Evolutionary conservation across 35 echinoderm and acorn worm genomes (phyloP).

Genomic region (Stichopus chloronotus): DNA sequence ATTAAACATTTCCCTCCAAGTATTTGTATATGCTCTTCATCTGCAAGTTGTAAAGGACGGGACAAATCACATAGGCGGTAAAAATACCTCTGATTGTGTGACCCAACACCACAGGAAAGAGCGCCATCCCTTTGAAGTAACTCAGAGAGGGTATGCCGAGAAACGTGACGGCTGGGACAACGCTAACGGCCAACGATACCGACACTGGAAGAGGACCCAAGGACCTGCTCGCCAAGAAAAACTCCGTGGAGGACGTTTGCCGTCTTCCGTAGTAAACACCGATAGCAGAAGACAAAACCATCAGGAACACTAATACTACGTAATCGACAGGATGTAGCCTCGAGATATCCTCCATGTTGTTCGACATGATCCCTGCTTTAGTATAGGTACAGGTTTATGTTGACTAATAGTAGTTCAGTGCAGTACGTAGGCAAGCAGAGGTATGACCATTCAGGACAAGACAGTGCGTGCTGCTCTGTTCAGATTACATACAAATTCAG

Average conservation of each 20-base stretch:
- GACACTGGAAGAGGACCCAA: background rate
- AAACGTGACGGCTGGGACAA: background rate
- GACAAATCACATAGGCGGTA: background rate
- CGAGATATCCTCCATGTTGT: background rate
- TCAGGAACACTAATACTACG: background rate
- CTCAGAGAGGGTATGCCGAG: background rate
- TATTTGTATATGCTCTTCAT: constrained; percentile 51
- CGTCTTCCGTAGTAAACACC: background rate
- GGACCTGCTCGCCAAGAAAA: background rate
- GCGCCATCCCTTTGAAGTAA: background rate
- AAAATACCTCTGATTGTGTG: background rate
- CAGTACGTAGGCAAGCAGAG: no score
- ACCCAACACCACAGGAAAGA: background rate
- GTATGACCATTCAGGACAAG: no score
- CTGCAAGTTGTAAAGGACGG: constrained; percentile 31
- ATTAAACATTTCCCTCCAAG: constrained; percentile 36
- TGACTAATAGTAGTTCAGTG: no score
- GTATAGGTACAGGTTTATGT: no score
- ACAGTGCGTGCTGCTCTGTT: no score
- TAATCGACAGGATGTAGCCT: background rate
- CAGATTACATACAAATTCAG: no score
- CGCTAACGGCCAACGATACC: background rate
- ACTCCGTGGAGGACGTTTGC: background rate
- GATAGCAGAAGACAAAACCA: background rate
- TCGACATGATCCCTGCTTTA: background rate